Conservation (phyloP, 53 echinoderm and acorn worm genomes). For the Paelopatides confundens region DNA sequence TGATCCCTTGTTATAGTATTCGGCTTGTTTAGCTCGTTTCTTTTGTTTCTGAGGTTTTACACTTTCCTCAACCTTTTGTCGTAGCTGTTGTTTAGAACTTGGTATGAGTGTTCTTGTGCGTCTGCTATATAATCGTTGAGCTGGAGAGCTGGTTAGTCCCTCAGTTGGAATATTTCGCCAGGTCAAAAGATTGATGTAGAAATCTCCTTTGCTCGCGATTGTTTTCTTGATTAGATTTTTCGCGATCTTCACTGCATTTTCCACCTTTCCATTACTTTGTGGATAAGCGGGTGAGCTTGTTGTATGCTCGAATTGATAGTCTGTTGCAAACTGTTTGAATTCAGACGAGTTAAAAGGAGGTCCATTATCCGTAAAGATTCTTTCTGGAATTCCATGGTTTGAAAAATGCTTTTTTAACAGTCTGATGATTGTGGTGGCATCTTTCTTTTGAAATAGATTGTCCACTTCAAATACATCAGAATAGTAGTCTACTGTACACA, state of each 20-base stretch:
- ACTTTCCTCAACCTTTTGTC: slow-evolving; percentile 11
- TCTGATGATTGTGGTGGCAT: slow-evolving; percentile 53
- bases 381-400: slow-evolving; percentile 54
- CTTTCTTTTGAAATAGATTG: slow-evolving; percentile 57
- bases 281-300: slow-evolving; percentile 63
- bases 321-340: slow-evolving; percentile 47
- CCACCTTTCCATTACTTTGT: slow-evolving; percentile 71
- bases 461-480: slow-evolving; percentile 72
- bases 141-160: slow-evolving; percentile 62
- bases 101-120: slow-evolving; percentile 54
- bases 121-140: slow-evolving; percentile 62
- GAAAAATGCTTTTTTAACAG: slow-evolving; percentile 56
- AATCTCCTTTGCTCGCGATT: slow-evolving; percentile 25
- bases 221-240: slow-evolving; percentile 56
- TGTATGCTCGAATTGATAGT: slow-evolving; percentile 38
- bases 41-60: background rate
- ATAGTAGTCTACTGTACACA: slow-evolving; percentile 72
- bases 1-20: slow-evolving; percentile 44
- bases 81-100: slow-evolving; percentile 21
- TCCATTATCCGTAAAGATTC: slow-evolving; percentile 58
- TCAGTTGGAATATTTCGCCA: slow-evolving; percentile 54
- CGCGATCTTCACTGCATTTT: slow-evolving; percentile 44
- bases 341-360: slow-evolving; percentile 58
- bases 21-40: slow-evolving; percentile 45
- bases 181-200: slow-evolving; percentile 44